phyloP scores from a whole-genome alignment of 2,113 vertebrate species.

The Bungarus multicinctus region DNA sequence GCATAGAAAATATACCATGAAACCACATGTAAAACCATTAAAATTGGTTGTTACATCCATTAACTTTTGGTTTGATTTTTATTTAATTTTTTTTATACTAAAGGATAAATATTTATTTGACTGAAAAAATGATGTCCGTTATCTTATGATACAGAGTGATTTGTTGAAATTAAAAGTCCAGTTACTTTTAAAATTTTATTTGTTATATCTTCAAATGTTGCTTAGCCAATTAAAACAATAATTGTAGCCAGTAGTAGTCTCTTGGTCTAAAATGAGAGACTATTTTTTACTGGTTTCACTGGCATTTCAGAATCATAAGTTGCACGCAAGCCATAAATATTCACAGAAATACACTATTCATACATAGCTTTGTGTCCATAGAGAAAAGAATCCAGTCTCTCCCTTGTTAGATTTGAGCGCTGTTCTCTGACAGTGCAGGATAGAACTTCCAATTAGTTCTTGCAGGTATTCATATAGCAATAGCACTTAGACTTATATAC shows the following conservation, averaged over 20 bases:
- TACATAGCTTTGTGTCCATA: neutral
- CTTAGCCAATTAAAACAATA: neutral
- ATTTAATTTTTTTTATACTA: neutral
- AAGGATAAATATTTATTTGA: neutral
- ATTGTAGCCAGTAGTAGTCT: neutral
- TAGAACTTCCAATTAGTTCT: neutral
- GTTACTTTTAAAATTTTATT: neutral
- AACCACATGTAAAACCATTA: neutral
- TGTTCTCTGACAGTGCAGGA: neutral
- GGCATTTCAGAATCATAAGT: neutral
- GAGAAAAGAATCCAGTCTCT: neutral
- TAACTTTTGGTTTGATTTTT: constrained; percentile 7
- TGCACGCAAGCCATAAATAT: neutral
- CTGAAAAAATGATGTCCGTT: neutral
- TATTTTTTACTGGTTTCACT: neutral
- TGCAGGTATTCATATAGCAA: neutral
- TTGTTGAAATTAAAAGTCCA: constrained; percentile 2
- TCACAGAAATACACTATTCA: neutral
- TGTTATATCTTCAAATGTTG: neutral
- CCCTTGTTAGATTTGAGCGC: neutral
- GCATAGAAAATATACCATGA: neutral
- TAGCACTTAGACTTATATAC: no score
- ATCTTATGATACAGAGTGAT: neutral
- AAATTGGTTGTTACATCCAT: neutral
- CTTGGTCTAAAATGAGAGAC: neutral